Conservation (phyloP, 2,113 vertebrate genomes). For the Gallinago undulata region DNA sequence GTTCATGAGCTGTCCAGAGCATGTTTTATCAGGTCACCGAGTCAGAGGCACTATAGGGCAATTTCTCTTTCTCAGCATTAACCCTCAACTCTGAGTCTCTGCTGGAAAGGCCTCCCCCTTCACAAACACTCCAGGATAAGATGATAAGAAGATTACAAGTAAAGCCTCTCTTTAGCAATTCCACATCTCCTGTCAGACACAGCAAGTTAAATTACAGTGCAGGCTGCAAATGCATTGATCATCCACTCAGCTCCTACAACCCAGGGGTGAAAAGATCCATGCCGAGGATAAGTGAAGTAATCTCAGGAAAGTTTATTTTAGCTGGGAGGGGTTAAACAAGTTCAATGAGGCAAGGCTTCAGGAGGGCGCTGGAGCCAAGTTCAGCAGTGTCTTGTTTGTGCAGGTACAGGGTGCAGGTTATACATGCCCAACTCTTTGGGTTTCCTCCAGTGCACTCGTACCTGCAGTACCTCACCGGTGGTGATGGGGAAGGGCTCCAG, state of each 20-base stretch:
- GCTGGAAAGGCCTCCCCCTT: conserved; percentile 58
- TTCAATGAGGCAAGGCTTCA: conserved; percentile 55
- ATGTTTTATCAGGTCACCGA: conserved; percentile 63
- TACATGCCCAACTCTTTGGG: not conserved
- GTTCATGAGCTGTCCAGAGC: conserved; percentile 56
- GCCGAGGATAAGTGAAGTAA: conserved; percentile 74
- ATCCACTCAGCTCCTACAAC: conserved; percentile 63
- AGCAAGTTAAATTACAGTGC: conserved; percentile 78
- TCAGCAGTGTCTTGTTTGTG: conserved; percentile 48
- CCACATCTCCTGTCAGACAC: conserved; percentile 75
- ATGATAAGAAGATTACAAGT: conserved; percentile 85
- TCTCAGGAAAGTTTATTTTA: conserved; percentile 77
- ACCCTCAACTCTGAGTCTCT: conserved; percentile 53
- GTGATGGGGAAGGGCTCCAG: not conserved
- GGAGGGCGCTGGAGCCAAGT: conserved; percentile 36
- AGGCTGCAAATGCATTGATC: conserved; percentile 74
- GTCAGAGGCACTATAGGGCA: conserved; percentile 37
- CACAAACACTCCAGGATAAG: conserved; percentile 77
- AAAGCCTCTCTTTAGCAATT: conserved; percentile 80
- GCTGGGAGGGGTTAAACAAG: conserved; percentile 61
- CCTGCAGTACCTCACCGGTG: rapidly evolving
- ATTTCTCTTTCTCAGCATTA: conserved; percentile 72
- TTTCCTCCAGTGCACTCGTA: not conserved
- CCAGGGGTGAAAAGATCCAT: conserved; percentile 70
- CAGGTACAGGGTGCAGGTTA: conserved; percentile 50